These are phyloP conservation scores for Globodera rostochiensis DNA, from an alignment of 1,140 invertebrate species.

Conservation along the genomic window DNA sequence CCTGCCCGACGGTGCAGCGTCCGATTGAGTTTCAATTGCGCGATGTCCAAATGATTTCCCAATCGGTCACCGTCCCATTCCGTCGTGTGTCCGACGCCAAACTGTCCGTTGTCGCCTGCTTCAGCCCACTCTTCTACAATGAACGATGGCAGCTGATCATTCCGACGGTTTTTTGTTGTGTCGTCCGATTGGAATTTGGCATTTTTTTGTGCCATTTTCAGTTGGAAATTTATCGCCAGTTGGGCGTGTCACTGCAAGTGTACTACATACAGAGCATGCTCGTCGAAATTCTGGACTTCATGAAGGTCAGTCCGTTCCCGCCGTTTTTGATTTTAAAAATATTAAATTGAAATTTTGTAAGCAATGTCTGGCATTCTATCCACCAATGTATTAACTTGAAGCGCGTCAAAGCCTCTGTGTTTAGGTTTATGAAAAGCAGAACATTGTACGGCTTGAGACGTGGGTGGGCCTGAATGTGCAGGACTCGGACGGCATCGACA, in stretches of 20 bases:
- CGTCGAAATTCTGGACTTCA: conserved; percentile 52
- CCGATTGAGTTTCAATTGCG: conserved; percentile 36
- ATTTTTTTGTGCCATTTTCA: neutral
- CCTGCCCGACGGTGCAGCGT: conserved; percentile 46
- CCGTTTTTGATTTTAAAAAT: too few species aligned
- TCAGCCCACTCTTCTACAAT: conserved; percentile 60
- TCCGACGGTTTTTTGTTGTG: conserved; percentile 34
- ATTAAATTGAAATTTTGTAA: too few species aligned
- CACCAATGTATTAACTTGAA: too few species aligned
- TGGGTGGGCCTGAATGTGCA: conserved; percentile 41
- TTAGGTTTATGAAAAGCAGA: conserved; percentile 46
- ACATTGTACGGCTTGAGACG: conserved; percentile 40
- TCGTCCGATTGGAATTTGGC: neutral
- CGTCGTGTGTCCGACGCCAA: neutral
- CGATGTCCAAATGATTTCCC: conserved; percentile 38
- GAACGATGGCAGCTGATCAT: conserved; percentile 62
- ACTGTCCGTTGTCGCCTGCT: conserved; percentile 56
- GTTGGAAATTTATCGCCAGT: conserved; percentile 56
- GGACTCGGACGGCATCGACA: conserved; percentile 19
- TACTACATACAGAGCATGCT: conserved; percentile 64
- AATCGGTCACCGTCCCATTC: conserved; percentile 35
- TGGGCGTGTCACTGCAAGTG: conserved; percentile 59
- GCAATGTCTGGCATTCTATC: too few species aligned
- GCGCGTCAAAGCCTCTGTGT: neutral
- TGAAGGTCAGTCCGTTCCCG: conserved; percentile 31